Evolutionary conservation across 2,888 invertebrate genomes (phyloP).

Genomic region (Eurytoma californica): DNA sequence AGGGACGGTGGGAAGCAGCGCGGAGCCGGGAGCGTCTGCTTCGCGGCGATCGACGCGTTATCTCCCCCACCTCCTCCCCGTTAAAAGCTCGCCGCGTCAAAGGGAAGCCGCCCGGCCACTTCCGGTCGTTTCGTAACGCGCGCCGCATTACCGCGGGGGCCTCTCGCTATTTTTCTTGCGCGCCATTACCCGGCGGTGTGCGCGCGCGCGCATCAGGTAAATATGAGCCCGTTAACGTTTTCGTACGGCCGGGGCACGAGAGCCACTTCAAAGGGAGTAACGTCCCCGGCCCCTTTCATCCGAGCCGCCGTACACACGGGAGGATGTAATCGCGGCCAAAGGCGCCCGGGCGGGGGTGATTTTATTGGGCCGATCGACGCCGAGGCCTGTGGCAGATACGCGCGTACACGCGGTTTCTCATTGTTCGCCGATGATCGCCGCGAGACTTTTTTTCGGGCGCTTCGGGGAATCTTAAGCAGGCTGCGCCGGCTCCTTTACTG

Average conservation of each 20-base stretch:
- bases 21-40: constrained; percentile 17
- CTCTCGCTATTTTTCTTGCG: constrained; percentile 50
- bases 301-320: constrained; percentile 19
- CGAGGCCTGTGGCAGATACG: too few species aligned
- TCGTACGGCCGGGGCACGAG: constrained; percentile 46
- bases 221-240: constrained; percentile 54
- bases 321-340: too few species aligned
- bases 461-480: constrained; percentile 12
- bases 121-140: constrained; percentile 63
- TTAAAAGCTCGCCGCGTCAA: constrained; percentile 58
- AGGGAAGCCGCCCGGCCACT: constrained; percentile 62
- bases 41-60: constrained; percentile 35
- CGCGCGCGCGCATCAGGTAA: constrained; percentile 33
- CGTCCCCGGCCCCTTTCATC: constrained; percentile 41
- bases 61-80: constrained; percentile 26
- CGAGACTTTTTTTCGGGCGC: constrained; percentile 14
- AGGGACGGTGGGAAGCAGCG: constrained; percentile 6
- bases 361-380: not conserved
- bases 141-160: constrained; percentile 41
- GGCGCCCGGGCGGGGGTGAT: too few species aligned
- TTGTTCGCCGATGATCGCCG: constrained; percentile 23
- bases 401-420: not conserved
- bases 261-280: constrained; percentile 63
- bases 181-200: constrained; percentile 29
- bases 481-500: not conserved